Conservation (phyloP, 2,797 vertebrate genomes). For the Malurus splendens region DNA sequence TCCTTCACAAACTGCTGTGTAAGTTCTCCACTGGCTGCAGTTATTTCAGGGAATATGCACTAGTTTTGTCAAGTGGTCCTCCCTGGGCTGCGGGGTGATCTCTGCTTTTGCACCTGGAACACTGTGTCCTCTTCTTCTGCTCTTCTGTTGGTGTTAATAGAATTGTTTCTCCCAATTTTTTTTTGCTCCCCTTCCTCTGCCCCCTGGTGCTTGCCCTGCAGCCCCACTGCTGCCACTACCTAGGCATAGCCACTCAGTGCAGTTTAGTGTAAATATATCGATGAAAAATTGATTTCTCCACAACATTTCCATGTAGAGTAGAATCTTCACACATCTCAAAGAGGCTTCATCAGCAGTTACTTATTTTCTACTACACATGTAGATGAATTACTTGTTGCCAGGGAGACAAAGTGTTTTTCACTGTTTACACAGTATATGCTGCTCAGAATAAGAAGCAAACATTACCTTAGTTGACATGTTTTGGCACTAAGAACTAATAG, state of each 20-base stretch:
- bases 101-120: neutral
- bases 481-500: neutral
- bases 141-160: neutral
- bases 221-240: neutral
- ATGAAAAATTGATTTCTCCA: neutral
- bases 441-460: constrained; percentile 27
- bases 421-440: neutral
- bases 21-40: neutral
- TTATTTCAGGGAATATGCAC: neutral
- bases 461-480: neutral
- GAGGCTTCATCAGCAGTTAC: neutral
- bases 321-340: neutral
- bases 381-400: constrained; percentile 40
- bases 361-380: constrained; percentile 6
- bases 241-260: neutral
- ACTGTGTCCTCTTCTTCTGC: neutral
- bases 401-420: constrained; percentile 19
- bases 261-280: neutral
- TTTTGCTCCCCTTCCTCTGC: accelerated
- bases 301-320: neutral
- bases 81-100: neutral
- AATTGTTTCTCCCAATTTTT: neutral
- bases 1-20: neutral
- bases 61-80: neutral
- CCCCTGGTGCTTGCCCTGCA: neutral